Evolutionary conservation across 2,888 invertebrate species (phyloP).

Genomic region (Orgyia antiqua): DNA sequence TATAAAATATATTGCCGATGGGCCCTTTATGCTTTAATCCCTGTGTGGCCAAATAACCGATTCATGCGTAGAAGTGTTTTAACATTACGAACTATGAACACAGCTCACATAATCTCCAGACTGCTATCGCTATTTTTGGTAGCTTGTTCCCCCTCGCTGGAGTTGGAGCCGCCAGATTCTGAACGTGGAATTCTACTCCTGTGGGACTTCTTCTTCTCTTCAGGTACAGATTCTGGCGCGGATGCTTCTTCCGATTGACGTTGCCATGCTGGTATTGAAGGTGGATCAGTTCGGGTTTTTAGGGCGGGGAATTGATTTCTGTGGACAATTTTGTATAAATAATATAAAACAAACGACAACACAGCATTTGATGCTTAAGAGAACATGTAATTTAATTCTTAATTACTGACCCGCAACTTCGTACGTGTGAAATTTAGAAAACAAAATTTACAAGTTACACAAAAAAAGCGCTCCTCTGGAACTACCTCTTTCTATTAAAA

Average conservation of each 20-base stretch:
- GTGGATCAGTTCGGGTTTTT: constrained; percentile 77
- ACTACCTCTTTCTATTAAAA: too few species aligned
- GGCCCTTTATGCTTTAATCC: too few species aligned
- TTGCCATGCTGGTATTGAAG: constrained; percentile 91
- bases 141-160: constrained; percentile 84
- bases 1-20: too few species aligned
- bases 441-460: too few species aligned
- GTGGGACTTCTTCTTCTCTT: constrained; percentile 58
- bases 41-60: too few species aligned
- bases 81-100: constrained; percentile 4
- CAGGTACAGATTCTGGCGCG: constrained; percentile 38
- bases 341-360: neutral
- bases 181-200: constrained; percentile 76
- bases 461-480: too few species aligned
- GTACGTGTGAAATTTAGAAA: too few species aligned
- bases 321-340: constrained; percentile 10
- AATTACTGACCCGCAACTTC: too few species aligned
- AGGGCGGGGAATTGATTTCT: constrained; percentile 90
- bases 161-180: constrained; percentile 82
- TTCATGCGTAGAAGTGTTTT: constrained; percentile 4
- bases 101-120: constrained; percentile 83
- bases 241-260: constrained; percentile 79
- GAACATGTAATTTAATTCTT: too few species aligned
- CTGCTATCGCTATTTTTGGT: constrained; percentile 87
- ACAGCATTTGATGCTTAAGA: neutral